phyloP scores from a whole-genome alignment of 2,113 vertebrate species.

The Maccullochella peelii region DNA sequence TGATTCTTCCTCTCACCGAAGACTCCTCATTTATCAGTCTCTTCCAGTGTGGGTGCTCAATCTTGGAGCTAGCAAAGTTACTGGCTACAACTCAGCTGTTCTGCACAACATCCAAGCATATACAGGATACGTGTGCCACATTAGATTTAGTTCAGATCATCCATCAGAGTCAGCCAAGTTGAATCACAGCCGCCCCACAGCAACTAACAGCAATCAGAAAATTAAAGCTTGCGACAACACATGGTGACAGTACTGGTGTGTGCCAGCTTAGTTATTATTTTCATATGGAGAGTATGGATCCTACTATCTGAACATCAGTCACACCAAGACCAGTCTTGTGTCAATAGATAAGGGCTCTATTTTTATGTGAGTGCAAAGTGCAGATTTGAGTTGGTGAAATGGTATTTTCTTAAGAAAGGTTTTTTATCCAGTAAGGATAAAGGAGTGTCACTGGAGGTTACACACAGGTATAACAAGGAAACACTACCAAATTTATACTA shows the following conservation, averaged over 20 bases:
- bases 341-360: background rate
- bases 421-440: background rate
- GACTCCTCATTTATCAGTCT: constrained; percentile 6
- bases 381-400: background rate
- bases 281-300: background rate
- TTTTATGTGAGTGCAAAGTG: background rate
- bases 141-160: constrained; percentile 16
- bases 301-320: background rate
- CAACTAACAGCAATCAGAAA: background rate
- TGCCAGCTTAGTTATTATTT: constrained; percentile 2
- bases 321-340: background rate
- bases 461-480: background rate
- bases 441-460: no score
- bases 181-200: background rate
- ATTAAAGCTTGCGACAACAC: constrained; percentile 4
- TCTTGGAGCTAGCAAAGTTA: constrained; percentile 16
- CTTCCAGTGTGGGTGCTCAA: background rate
- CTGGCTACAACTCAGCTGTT: background rate
- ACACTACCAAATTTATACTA: background rate
- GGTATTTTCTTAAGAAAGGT: background rate
- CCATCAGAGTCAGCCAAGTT: background rate
- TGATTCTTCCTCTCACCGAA: background rate
- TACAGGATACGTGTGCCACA: background rate
- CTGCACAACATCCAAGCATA: background rate
- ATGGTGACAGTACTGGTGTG: background rate